Conservation (phyloP, 2,888 invertebrate genomes). For the Glyphotaelius pellucidus region DNA sequence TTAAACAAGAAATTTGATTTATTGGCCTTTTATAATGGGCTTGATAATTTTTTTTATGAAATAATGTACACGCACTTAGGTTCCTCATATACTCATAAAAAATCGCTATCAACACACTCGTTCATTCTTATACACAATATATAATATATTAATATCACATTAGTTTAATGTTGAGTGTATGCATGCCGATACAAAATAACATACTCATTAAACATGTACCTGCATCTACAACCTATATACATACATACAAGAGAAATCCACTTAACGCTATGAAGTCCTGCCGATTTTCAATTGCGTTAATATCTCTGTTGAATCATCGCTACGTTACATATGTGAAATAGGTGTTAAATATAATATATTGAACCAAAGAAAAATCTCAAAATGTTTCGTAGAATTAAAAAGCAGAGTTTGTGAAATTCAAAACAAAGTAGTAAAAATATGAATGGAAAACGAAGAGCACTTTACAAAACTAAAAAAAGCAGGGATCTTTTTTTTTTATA, state of each 20-base stretch:
- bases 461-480: no score
- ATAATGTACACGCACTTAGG: background rate
- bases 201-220: background rate
- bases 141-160: background rate
- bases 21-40: conserved; percentile 53
- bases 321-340: background rate
- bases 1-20: conserved; percentile 57
- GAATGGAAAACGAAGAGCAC: no score
- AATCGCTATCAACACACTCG: background rate
- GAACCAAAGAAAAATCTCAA: no score
- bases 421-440: no score
- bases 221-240: no score
- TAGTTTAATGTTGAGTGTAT: background rate
- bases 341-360: no score
- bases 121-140: background rate
- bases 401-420: background rate
- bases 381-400: no score
- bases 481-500: no score
- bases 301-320: background rate
- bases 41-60: conserved; percentile 28
- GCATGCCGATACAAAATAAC: background rate
- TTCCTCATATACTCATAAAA: background rate
- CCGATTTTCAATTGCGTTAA: background rate
- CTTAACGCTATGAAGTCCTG: background rate
- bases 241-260: background rate